Base-by-base conservation (phyloP, 2,113 vertebrate genomes). In the Numenius arquata region DNA sequence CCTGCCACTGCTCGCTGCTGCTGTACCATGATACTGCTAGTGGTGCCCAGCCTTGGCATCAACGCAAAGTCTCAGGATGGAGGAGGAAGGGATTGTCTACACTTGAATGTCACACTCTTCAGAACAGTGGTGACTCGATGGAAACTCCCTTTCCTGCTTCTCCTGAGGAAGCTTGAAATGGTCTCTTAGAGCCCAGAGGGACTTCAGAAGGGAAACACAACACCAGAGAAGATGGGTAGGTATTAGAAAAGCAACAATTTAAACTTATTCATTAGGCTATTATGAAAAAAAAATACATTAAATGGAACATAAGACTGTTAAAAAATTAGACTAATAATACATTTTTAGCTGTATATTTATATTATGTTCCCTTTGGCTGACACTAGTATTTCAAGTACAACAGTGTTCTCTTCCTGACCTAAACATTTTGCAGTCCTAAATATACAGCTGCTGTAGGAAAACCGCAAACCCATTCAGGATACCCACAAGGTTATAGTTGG, bases 1-100 rank as follows among this genome's bases (percentile, higher is more conserved):
- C 4, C 22, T 40, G 8, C 3, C 36, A 9, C 38, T 68, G 10
- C 16, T 47, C 1, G 0, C 45, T 41, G 36, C n/a, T 67, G 47
- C 11, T 63, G 12, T 8, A 66, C 10, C 22, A 14, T n/a, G 19
- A 19, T 32, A 5, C 27, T 79, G 27, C 19, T 22, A 55, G 16
- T 12, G 29, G 9, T 26, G 8, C n/a, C 36, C 17, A 68, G 41
- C 12, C 32, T 14, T 32, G 20, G 17, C 14, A 63, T 14, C 15
- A 75, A 27, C 1, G 0, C 32, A 43, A 30, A 26, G 12, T 62
- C 32, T 85, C 29, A 52, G 29, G 9, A 58, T 30, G 6, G 23
- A 68, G 20, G 13, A 74, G 32, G 17, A 48, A 78, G 19, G 22
- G 50, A 36, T 14, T 5, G 12, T 34, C 30, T 50, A 48, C 61